phyloP scores from a whole-genome alignment of 2,797 vertebrate genomes.

The Emydoidea blandingii region DNA sequence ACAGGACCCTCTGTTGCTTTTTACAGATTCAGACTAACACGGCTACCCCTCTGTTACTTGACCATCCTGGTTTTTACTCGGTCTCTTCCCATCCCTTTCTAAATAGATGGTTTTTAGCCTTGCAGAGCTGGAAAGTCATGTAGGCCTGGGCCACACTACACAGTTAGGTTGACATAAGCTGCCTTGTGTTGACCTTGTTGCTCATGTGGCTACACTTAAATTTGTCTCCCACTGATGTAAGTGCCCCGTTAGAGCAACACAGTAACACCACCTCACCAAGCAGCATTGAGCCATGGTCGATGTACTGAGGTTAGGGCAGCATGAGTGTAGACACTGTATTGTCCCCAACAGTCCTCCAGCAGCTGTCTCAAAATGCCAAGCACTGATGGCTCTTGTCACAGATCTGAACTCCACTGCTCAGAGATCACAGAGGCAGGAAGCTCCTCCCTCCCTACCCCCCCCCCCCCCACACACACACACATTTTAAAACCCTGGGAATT shows the following conservation, averaged over 20 bases:
- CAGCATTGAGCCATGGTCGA: not conserved
- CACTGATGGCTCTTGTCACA: not conserved
- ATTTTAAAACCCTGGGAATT: not conserved
- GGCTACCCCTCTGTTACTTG: too few relatives aligned
- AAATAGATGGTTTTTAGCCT: not conserved
- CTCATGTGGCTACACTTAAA: not conserved
- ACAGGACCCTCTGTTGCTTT: too few relatives aligned
- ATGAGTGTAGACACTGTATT: not conserved
- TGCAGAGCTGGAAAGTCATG: not conserved
- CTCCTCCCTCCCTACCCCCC: fast-evolving
- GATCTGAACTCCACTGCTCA: not conserved
- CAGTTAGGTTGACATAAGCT: not conserved
- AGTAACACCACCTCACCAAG: not conserved
- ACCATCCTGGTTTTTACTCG: not conserved
- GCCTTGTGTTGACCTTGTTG: not conserved
- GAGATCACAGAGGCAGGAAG: not conserved
- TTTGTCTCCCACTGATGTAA: not conserved
- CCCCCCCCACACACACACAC: not conserved
- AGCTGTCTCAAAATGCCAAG: not conserved
- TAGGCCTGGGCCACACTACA: not conserved
- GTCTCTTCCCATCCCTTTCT: not conserved
- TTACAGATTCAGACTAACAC: too few relatives aligned
- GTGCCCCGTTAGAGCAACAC: not conserved
- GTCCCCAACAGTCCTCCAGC: not conserved
- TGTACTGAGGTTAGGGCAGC: not conserved